Percentiles rank a stretch among this genome's conserved stretches.
Conservation (phyloP, 2,113 vertebrate genomes). For the Manacus vitellinus region DNA sequence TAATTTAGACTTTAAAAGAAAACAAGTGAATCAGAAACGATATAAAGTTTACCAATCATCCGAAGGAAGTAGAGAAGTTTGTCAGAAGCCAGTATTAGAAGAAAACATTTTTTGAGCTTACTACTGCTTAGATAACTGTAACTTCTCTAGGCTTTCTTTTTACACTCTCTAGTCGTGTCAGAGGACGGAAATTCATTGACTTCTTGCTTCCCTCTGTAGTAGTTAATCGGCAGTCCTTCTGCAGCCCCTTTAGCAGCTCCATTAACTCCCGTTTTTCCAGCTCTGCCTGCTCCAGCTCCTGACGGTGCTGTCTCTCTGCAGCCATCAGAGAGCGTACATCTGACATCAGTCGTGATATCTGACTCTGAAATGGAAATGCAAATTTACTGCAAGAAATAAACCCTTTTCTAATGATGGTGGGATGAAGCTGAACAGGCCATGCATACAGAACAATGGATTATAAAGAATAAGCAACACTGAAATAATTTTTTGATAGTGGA, state of each 20-base stretch:
- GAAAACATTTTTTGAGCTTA: background rate
- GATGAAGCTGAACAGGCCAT: background rate
- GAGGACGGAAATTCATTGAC: conserved; percentile 62
- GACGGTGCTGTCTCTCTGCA: conserved; percentile 82
- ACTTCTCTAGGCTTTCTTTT: conserved; percentile 85
- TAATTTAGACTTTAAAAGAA: background rate
- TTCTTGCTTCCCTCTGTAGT: conserved; percentile 65
- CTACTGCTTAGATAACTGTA: conserved; percentile 78
- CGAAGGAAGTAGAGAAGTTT: background rate
- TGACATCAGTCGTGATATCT: conserved; percentile 84
- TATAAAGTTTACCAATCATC: background rate
- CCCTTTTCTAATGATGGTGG: background rate
- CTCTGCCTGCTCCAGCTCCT: conserved; percentile 85
- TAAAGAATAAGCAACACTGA: background rate
- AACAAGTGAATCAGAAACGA: background rate
- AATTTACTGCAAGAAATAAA: background rate
- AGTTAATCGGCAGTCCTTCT: conserved; percentile 63
- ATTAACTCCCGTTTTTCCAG: conserved; percentile 84
- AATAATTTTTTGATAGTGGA: background rate
- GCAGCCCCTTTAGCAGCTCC: conserved; percentile 82
- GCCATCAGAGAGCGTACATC: conserved; percentile 82
- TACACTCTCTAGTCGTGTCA: conserved; percentile 78
- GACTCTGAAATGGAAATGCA: conserved; percentile 69
- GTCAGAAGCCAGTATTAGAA: background rate
- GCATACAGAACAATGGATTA: accelerated